Evolutionary conservation across 2,797 vertebrate genomes (phyloP), one percentile per base, ranked within the genome.

Genomic region (Lithobates sylvaticus): DNA sequence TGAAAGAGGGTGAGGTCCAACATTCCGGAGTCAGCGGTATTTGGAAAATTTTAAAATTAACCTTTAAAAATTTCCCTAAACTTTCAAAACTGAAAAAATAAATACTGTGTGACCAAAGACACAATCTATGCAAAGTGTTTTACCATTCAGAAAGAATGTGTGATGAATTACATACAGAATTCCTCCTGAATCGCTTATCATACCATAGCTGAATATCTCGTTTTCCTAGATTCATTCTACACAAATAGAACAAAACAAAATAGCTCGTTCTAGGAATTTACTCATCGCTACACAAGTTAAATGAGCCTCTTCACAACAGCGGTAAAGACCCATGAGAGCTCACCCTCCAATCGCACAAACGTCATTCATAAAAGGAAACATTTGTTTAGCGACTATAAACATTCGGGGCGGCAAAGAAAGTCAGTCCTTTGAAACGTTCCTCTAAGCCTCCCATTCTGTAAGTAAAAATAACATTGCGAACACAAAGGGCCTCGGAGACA

Each of bases 391-490:
- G 9, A 10, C 64, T 65, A 26, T 5, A 67, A 67, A 67, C 26
- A 15, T 29, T 26, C 10, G 10, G 65, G 65, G 10, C n/a, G 27
- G n/a, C 10, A 34, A 36, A 32, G 74, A 76, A 76, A 36, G 36
- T 77, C 23, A 67, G 65, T 29, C 27, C 65, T 23, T 77, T 65
- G 74, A 32, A 61, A 34, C 18, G 10, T 73, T 3, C 70, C 47
- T 26, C 12, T 8, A 61, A 61, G 21, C 54, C 21, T 61, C 21
- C 54, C 54, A 23, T 61, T 61, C 54, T 23, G 54, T 29, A 67
- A 78, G 15, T 39, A 64, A 86, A 44, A 34, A 39, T 70, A 68
- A 80, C 70, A 74, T 6, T 8, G 26, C 10, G 72, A 64, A 21
- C 50, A 74, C 65, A 29, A 72, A 72, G 64, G 32, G 36, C 39